Evolutionary conservation across 2,888 invertebrate genomes (phyloP).

Genomic region (Spodoptera littoralis): DNA sequence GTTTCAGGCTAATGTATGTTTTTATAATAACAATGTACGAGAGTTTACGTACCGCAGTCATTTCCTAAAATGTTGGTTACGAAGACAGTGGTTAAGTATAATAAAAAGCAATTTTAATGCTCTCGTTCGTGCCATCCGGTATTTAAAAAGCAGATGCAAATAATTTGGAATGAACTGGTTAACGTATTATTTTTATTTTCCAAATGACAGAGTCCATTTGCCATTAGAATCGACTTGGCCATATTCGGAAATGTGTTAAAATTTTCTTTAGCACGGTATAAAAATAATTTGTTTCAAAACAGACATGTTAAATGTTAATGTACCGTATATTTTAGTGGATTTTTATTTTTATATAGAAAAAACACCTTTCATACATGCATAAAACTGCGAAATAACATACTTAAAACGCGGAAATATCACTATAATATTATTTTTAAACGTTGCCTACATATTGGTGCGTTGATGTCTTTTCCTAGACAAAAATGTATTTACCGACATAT

Average conservation of each 20-base stretch:
- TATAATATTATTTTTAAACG: no score
- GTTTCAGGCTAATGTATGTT: slow-evolving; percentile 29
- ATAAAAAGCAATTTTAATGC: slow-evolving; percentile 69
- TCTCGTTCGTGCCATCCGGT: slow-evolving; percentile 70
- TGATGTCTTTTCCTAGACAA: slow-evolving; percentile 67
- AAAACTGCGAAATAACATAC: no score
- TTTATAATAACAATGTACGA: slow-evolving; percentile 44
- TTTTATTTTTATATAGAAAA: no score
- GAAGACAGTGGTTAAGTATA: slow-evolving; percentile 67
- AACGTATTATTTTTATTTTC: slow-evolving; percentile 25
- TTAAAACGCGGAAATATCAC: no score
- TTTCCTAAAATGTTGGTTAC: slow-evolving; percentile 60
- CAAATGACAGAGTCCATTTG: slow-evolving; percentile 35
- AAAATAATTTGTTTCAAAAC: no score
- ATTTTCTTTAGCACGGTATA: neutral
- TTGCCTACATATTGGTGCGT: slow-evolving; percentile 53
- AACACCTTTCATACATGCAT: no score
- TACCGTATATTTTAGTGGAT: no score
- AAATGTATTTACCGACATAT: neutral
- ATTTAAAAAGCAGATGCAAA: slow-evolving; percentile 74
- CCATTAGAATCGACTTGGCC: slow-evolving; percentile 40
- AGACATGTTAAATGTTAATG: no score
- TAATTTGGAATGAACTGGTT: slow-evolving; percentile 62
- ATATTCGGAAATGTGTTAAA: slow-evolving; percentile 3
- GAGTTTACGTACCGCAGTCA: slow-evolving; percentile 49